Conservation (phyloP, 2,888 invertebrate species). For the Drosophila meridionalis region DNA sequence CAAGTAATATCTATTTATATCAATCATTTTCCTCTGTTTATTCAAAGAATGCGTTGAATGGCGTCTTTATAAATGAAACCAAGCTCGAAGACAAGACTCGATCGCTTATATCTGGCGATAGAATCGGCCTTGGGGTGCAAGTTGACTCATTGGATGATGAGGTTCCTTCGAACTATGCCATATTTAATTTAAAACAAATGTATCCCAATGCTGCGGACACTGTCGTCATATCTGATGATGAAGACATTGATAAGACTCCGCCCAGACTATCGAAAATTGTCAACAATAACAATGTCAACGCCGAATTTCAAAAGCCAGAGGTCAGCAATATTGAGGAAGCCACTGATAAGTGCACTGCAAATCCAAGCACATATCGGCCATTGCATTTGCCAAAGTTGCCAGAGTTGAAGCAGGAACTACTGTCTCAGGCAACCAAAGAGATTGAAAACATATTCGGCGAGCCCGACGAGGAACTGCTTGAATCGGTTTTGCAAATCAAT, state of each 20-base stretch:
- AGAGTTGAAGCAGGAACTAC: conserved; percentile 62
- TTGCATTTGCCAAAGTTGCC: conserved; percentile 72
- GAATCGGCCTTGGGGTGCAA: conserved; percentile 74
- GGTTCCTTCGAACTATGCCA: conserved; percentile 54
- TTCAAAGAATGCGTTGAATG: conserved; percentile 77
- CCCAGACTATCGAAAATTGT: neutral
- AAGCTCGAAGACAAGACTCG: conserved; percentile 19
- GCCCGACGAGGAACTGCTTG: conserved; percentile 62
- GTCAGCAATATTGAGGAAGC: neutral
- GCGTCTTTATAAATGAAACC: conserved; percentile 74
- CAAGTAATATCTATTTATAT: too few species aligned
- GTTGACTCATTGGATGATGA: conserved; percentile 18
- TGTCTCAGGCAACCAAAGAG: conserved; percentile 60
- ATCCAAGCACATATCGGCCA: neutral
- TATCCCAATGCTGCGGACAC: neutral
- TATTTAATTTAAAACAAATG: conserved; percentile 60
- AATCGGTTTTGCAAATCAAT: conserved; percentile 64
- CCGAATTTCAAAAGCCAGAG: neutral
- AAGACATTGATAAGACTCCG: conserved; percentile 20
- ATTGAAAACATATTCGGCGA: conserved; percentile 80
- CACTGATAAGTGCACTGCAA: neutral
- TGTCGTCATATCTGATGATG: conserved; percentile 53
- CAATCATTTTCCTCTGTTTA: neutral
- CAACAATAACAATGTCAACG: neutral
- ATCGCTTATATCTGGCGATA: conserved; percentile 51